Percentiles rank a stretch among this genome's conserved stretches.
phyloP scores from a whole-genome alignment of 2,888 invertebrate genomes.

The Caenorhabditis sinica region DNA sequence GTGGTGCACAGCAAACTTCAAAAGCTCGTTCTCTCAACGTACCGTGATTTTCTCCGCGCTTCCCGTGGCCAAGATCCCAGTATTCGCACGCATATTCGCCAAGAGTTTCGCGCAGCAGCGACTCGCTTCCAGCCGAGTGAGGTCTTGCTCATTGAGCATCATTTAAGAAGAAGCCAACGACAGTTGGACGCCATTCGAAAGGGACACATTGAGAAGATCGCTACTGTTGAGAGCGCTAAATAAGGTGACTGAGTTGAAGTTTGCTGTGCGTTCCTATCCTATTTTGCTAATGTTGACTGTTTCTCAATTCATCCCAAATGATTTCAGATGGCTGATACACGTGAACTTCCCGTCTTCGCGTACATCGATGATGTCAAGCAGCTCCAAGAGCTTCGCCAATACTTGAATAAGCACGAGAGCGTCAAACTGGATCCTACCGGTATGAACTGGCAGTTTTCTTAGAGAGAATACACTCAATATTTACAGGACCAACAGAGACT shows the following conservation, averaged over 20 bases:
- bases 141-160: constrained; percentile 73
- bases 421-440: constrained; percentile 65
- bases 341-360: constrained; percentile 79
- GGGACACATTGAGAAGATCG: constrained; percentile 68
- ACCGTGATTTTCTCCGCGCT: constrained; percentile 72
- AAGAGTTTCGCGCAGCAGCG: constrained; percentile 71
- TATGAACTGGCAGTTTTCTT: neutral
- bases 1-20: constrained; percentile 74
- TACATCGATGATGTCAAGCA: constrained; percentile 80
- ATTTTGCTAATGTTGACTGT: constrained; percentile 5
- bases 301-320: constrained; percentile 18
- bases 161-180: constrained; percentile 71
- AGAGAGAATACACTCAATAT: neutral
- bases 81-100: constrained; percentile 66
- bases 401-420: constrained; percentile 88
- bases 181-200: constrained; percentile 70
- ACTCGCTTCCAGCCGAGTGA: constrained; percentile 65
- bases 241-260: constrained; percentile 61
- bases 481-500: constrained; percentile 66
- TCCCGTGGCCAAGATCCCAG: constrained; percentile 67
- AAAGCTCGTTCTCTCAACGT: constrained; percentile 72
- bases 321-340: constrained; percentile 74
- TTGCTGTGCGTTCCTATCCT: constrained; percentile 56
- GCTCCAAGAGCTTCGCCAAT: constrained; percentile 90
- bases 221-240: constrained; percentile 53